Evolutionary conservation across 2,797 vertebrate genomes (phyloP), one percentile per base, ranked within the genome.

Genomic region (Anguilla megastoma): DNA sequence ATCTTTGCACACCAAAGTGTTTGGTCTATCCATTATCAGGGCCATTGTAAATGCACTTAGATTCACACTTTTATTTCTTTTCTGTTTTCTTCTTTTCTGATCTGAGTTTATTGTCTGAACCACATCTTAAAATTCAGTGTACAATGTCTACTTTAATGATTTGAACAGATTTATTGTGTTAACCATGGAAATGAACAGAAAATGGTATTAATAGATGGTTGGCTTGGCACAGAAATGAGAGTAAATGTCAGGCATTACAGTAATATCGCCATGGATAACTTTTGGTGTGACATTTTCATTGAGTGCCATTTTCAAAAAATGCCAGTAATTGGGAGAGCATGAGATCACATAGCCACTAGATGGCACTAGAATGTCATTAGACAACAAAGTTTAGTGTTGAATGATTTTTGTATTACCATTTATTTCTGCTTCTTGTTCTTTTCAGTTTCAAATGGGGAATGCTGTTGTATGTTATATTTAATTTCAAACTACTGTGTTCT

Each of bases 11-110:
- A 87, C 85, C 94, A 90, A 91, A 74, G 8, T 27, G n/a, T 36
- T 90, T 0, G 88, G 88, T 90, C 91, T 90, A 85, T 83, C 92
- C 89, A 94, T 94, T 95, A 94, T 94, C 90, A 6, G 88, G 80
- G n/a, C 21, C 50, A 85, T 93, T 93, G 92, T 92, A 94, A 96
- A 95, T 96, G 96, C 93, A 90, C 74, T 60, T 74, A 90, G 88
- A 88, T 92, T 92, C 88, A 94, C 94, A 92, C 88, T 66, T 36
- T 3, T 27, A 27, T 69, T 30, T 30, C 27, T 30, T 74, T 74
- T 74, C 27, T 76, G 2, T 76, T 69, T 24, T 69, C 1, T 30
- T 30, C 6, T 27, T 27, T 30, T 71, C 12, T 27, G 7, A 0
- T 27, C 7, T 7, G n/a, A 30, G 8, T 33, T 71, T 12, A 36